Percentiles rank a stretch among this genome's conserved stretches.
Evolutionary conservation across 2,113 vertebrate species (phyloP).

Genomic region (Xyliphius kryptos): DNA sequence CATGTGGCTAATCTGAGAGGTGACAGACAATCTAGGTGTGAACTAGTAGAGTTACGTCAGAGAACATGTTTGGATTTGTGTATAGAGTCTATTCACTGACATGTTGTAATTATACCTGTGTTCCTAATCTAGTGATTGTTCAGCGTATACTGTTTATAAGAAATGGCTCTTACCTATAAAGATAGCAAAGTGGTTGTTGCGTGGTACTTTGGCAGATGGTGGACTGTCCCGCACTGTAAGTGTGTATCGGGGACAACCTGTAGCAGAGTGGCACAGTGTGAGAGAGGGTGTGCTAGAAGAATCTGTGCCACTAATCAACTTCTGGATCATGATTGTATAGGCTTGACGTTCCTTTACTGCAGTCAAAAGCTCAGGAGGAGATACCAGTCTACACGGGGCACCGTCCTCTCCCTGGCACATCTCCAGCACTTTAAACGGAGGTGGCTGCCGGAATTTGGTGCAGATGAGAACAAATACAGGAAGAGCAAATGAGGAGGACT

Average conservation of each 20-base stretch:
- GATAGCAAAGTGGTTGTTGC: slow-evolving; percentile 82
- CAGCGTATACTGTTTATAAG: not conserved
- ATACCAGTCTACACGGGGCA: slow-evolving; percentile 65
- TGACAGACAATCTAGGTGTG: too few relatives aligned
- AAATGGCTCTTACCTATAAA: slow-evolving; percentile 84
- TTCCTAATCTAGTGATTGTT: not conserved
- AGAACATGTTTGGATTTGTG: too few relatives aligned
- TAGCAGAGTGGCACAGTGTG: slow-evolving; percentile 74
- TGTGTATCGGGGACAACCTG: slow-evolving; percentile 78
- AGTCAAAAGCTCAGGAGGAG: slow-evolving; percentile 60
- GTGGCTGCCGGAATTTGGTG: slow-evolving; percentile 81
- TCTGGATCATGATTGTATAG: slow-evolving; percentile 79
- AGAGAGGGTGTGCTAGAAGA: slow-evolving; percentile 58
- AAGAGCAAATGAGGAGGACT: slow-evolving; percentile 66
- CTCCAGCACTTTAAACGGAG: slow-evolving; percentile 76
- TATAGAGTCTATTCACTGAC: too few relatives aligned
- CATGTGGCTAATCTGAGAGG: too few relatives aligned
- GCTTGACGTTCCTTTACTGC: slow-evolving; percentile 79
- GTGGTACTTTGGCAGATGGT: slow-evolving; percentile 67
- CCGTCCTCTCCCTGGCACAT: slow-evolving; percentile 79
- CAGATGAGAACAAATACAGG: slow-evolving; percentile 85
- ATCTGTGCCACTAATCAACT: slow-evolving; percentile 68
- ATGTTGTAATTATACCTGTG: too few relatives aligned
- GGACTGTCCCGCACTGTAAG: slow-evolving; percentile 81
- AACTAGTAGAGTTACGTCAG: too few relatives aligned